Base-by-base conservation (phyloP, 2,113 vertebrate genomes). In the Mastomys natalensis region DNA sequence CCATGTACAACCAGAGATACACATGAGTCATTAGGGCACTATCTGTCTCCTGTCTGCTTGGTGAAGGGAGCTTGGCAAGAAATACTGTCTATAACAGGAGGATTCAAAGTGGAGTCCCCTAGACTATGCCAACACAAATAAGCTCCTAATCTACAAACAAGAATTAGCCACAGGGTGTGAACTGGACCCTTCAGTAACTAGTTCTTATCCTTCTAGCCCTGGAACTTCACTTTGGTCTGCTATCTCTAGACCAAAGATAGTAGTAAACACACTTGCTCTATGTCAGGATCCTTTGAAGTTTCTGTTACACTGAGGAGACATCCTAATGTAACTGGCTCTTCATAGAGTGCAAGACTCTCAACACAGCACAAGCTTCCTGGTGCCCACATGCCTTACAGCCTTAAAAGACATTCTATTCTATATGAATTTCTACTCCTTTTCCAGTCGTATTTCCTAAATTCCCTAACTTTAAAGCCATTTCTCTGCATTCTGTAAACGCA, bases 1-100 rank as follows among this genome's bases (percentile, higher is more conserved):
- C 64, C 37, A 53, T 68, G 86, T 89, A 66, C 66, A 90, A 29
- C 43, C 31, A 74, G 37, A 94, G 82, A 78, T 34, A 93, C 87
- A 66, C 24, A 51, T 34, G 58, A 96, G 82, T 89, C n/a, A 70
- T 29, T 81, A 55, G 31, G 72, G 64, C 21, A 84, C 26, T 72
- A 22, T 94, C 95, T 95, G 77, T 81, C 64, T 73, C 88, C 81
- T 31, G 37, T 93, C 86, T 95, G 40, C 68, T 37, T 37, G 34
- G n/a, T 66, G 19, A 62, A 62, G 37, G 6, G 77, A 62, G 60
- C n/a, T 86, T 82, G 2, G 5, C 64, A n/a, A 96, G 73, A 68
- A 95, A 93, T 94, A 86, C 29, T 93, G 40, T 94, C 94, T 95
- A 93, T 76, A 95, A 93, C 58, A 80, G 6, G 16, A 60, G 89